A percentile compares a stretch with the other conserved stretches of the same genome.
Conservation (phyloP, 2,113 vertebrate species). For the Misgurnus anguillicaudatus region DNA sequence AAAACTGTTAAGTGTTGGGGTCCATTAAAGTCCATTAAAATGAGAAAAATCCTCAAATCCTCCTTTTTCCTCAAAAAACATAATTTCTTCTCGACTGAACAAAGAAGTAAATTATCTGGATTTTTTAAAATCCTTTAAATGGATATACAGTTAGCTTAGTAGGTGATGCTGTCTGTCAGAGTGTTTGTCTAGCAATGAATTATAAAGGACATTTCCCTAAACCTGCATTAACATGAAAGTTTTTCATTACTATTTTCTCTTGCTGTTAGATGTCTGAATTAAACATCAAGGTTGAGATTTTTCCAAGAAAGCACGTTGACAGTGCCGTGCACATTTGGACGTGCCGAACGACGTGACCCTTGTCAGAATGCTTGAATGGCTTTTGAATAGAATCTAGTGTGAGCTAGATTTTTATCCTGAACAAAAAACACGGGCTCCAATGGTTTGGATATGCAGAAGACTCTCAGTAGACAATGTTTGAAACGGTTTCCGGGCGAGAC, state of each 20-base stretch:
- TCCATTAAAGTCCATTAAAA: too few species aligned
- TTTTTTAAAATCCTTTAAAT: too few species aligned
- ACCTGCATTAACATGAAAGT: constrained; percentile 14
- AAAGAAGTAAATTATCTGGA: too few species aligned
- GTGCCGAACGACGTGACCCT: constrained; percentile 1
- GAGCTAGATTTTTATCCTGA: background rate
- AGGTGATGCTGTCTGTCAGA: too few species aligned
- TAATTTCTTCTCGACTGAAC: too few species aligned
- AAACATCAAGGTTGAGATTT: constrained; percentile 30
- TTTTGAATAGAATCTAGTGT: too few species aligned
- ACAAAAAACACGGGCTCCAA: background rate
- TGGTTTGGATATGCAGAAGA: constrained; percentile 25
- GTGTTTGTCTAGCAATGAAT: background rate
- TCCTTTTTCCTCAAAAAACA: too few species aligned
- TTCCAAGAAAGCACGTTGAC: constrained; percentile 12
- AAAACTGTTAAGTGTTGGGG: too few species aligned
- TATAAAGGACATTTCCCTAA: constrained; percentile 26
- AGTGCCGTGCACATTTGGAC: background rate
- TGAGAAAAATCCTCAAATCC: too few species aligned
- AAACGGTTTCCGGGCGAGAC: constrained; percentile 6
- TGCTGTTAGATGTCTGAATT: constrained; percentile 26
- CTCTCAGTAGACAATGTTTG: constrained; percentile 35
- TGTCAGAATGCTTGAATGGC: background rate
- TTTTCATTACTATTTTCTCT: background rate
- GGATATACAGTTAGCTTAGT: too few species aligned